phyloP scores from a whole-genome alignment of 2,113 vertebrate species.

The Capricornis sumatraensis region DNA sequence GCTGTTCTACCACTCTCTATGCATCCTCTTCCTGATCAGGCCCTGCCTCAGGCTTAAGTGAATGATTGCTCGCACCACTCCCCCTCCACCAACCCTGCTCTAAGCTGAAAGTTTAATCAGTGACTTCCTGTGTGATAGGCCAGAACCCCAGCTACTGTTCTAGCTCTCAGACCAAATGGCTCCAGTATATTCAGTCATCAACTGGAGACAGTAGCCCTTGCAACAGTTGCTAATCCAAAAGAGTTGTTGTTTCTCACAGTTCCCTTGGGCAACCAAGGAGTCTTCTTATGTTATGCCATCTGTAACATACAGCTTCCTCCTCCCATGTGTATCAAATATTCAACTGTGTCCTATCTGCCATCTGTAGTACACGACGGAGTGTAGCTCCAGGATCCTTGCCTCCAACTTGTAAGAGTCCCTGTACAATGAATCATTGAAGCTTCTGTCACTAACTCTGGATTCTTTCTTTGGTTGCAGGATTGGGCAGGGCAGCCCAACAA shows the following conservation, averaged over 20 bases:
- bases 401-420: background rate
- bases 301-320: background rate
- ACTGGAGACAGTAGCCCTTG: background rate
- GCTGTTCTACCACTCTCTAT: background rate
- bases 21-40: too few relatives aligned
- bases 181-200: background rate
- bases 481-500: background rate
- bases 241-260: background rate
- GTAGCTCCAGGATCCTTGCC: background rate
- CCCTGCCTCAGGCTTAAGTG: background rate
- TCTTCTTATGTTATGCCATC: background rate
- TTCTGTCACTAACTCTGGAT: background rate
- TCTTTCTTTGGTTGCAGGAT: background rate
- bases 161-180: background rate
- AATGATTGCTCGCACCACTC: background rate
- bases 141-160: background rate
- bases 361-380: fast-evolving
- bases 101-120: background rate
- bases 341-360: background rate
- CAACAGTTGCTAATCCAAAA: background rate
- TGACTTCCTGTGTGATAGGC: background rate
- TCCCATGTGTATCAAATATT: background rate
- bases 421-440: background rate
- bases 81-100: fast-evolving
- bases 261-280: background rate